Base-by-base conservation (phyloP, 2,113 vertebrate genomes). In the Hydrolagus affinis region DNA sequence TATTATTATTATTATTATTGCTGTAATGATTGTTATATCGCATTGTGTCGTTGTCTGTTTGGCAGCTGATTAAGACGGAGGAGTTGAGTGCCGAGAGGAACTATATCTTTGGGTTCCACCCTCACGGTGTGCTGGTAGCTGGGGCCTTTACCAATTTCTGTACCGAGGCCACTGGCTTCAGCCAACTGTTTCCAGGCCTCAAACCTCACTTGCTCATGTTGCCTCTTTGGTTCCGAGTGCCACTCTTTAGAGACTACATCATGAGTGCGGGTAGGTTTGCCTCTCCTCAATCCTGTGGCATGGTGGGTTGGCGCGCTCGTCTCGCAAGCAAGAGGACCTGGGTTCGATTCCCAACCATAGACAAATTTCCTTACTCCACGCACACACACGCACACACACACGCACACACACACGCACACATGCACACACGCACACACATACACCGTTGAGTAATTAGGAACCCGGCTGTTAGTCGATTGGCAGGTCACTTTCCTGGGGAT, bases 71-170 rank as follows among this genome's bases (percentile, higher is more conserved):
- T 87, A 99, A 99, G 92, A 98, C 96, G 0, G 94, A 87, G 0
- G 95, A 98, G 9, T 88, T 98, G 88, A 95, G 98, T 86, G 94
- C 97, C 0, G 90, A 87, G 60, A 88, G 92, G 87, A 98, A 99
- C 90, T 99, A 99, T 66, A 1, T 99, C 3, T 32, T 98, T 0
- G 97, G 94, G 23, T 96, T 96, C 88, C 97, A 99, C 83, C 97
- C 98, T 0, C 98, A 98, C 0, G 96, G 98, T 0, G 89, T 99
- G 57, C 89, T 99, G 91, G 95, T 95, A 3, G 88, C 90, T 0
- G 97, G 98, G 68, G 95, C 94, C 76, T 98, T 98, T 11, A 57
- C 93, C 71, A 98, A 96, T 88, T 95, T 99, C 90, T 97, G 96
- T 89, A 96, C 94, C 0, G 93, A 94, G 8, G 89, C 93, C 4